A percentile compares a stretch with the other conserved stretches of the same genome.
phyloP scores from a whole-genome alignment of 2,888 invertebrate genomes.

The Hipparchia sbordonii region DNA sequence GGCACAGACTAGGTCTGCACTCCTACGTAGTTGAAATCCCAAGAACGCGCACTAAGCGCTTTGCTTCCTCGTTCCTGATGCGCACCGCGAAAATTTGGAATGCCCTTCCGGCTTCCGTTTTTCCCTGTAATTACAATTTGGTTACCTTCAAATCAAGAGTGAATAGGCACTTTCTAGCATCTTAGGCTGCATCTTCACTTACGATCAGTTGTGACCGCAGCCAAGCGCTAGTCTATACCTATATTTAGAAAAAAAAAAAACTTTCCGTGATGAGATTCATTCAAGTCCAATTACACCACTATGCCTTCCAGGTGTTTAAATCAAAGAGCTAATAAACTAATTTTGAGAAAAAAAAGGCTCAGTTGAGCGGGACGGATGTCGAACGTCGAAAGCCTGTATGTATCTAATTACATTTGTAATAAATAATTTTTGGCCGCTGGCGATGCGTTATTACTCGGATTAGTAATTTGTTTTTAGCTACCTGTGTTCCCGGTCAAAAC shows the following conservation, averaged over 20 bases:
- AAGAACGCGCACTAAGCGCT: too few species aligned
- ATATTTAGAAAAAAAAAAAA: neutral
- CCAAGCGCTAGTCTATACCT: too few species aligned
- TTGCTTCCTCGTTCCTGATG: too few species aligned
- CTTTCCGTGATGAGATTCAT: neutral
- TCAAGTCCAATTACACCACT: conserved; percentile 1
- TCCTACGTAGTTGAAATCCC: too few species aligned
- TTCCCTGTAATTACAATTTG: too few species aligned
- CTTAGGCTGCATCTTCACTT: too few species aligned
- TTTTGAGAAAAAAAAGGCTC: conserved; percentile 27
- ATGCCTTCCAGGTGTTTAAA: conserved; percentile 8
- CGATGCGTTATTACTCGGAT: conserved; percentile 65
- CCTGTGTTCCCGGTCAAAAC: conserved; percentile 63
- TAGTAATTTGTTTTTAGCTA: conserved; percentile 73
- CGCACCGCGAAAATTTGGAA: too few species aligned
- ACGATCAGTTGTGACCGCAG: too few species aligned
- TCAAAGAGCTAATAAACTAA: conserved; percentile 35
- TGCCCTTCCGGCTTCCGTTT: too few species aligned
- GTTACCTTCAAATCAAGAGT: too few species aligned
- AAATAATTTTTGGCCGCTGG: conserved; percentile 51
- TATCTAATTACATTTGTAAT: conserved; percentile 46
- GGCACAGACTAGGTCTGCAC: too few species aligned
- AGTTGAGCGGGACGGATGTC: conserved; percentile 38
- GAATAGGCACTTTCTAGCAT: too few species aligned
- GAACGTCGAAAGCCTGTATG: conserved; percentile 38